These are phyloP conservation scores for Charaxes varanes DNA, from an alignment of 1,140 invertebrate species.

Conservation along the genomic window DNA sequence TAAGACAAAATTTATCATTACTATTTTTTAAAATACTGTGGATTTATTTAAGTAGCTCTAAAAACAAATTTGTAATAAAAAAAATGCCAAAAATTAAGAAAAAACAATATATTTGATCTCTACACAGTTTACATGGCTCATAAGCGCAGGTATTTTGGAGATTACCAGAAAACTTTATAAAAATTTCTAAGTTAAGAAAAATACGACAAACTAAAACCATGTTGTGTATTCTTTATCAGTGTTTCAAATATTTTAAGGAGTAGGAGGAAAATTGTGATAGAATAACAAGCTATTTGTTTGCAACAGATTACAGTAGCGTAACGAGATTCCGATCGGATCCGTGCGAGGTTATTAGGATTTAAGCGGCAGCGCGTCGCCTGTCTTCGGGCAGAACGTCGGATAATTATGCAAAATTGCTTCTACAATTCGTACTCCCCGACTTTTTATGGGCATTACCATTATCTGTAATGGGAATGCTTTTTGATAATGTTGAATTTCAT, in stretches of 20 bases:
- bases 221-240: not conserved
- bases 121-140: too few relatives aligned
- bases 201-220: too few relatives aligned
- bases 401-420: constrained; percentile 73
- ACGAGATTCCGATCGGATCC: constrained; percentile 67
- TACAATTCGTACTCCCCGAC: constrained; percentile 62
- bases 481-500: constrained; percentile 67
- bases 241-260: constrained; percentile 1
- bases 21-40: too few relatives aligned
- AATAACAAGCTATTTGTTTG: constrained; percentile 44
- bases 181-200: too few relatives aligned
- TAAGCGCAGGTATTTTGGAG: too few relatives aligned
- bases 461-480: constrained; percentile 63
- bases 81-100: too few relatives aligned
- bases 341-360: constrained; percentile 67
- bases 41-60: too few relatives aligned
- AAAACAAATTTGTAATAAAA: too few relatives aligned
- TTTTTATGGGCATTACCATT: constrained; percentile 69
- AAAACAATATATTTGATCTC: too few relatives aligned
- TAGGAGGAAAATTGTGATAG: constrained; percentile 11
- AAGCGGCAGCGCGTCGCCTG: constrained; percentile 55
- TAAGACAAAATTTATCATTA: too few relatives aligned
- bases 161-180: too few relatives aligned
- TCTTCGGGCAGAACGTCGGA: constrained; percentile 54
- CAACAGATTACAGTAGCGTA: constrained; percentile 60